phyloP scores from a whole-genome alignment of 2,888 invertebrate genomes.

The Anaspis maculata region DNA sequence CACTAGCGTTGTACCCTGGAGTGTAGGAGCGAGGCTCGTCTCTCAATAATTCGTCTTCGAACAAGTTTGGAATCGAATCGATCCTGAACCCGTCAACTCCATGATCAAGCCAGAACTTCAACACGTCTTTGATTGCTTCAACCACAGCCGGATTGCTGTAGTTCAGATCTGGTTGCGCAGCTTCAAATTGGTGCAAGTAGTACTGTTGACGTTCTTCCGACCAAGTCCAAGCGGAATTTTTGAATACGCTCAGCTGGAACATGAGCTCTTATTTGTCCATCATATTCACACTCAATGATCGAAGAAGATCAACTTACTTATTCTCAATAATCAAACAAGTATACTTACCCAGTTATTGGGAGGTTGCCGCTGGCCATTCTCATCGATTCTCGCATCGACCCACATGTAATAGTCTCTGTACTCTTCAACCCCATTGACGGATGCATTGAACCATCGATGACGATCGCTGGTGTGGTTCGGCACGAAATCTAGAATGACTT shows the following conservation, averaged over 20 bases:
- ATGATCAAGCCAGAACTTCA: slow-evolving; percentile 72
- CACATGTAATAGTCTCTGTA: slow-evolving; percentile 74
- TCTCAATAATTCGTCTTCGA: slow-evolving; percentile 36
- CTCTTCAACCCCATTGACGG: slow-evolving; percentile 49
- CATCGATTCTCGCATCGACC: slow-evolving; percentile 51
- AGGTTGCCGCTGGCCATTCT: slow-evolving; percentile 44
- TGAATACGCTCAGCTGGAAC: slow-evolving; percentile 31
- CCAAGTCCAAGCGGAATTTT: slow-evolving; percentile 46
- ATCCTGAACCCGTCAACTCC: slow-evolving; percentile 85
- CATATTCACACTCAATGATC: too few relatives aligned
- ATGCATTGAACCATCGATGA: slow-evolving; percentile 74
- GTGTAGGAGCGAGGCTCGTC: slow-evolving; percentile 41
- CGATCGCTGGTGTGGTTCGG: slow-evolving; percentile 63
- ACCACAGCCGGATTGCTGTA: slow-evolving; percentile 61
- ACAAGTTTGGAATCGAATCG: slow-evolving; percentile 56
- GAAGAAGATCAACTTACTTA: slow-evolving; percentile 4
- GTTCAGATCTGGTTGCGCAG: slow-evolving; percentile 75
- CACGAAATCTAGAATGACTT: slow-evolving; percentile 43
- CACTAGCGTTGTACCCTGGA: slow-evolving; percentile 49
- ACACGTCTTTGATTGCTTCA: slow-evolving; percentile 57
- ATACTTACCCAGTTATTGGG: slow-evolving; percentile 68
- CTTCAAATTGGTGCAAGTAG: slow-evolving; percentile 73
- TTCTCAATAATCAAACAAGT: background rate
- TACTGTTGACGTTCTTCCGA: slow-evolving; percentile 56
- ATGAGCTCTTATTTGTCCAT: too few relatives aligned